phyloP scores from a whole-genome alignment of 2,888 invertebrate genomes.

The Timema cristinae region DNA sequence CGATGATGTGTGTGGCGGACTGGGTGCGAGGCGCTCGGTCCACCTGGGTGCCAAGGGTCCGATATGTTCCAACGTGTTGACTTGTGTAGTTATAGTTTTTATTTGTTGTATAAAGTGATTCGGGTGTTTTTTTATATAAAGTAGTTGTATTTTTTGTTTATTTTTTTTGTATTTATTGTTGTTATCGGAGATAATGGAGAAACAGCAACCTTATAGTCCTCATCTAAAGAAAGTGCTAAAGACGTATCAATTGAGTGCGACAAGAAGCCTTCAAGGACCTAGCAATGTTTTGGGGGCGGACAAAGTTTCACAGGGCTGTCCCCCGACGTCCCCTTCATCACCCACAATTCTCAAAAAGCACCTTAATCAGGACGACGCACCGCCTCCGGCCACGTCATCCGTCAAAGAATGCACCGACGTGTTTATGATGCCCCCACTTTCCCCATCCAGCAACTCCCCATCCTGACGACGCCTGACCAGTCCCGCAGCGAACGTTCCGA shows the following conservation, averaged over 20 bases:
- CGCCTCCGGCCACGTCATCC: constrained; percentile 50
- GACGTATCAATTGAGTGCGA: constrained; percentile 90
- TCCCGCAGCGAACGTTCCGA: constrained; percentile 81
- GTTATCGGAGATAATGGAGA: constrained; percentile 30
- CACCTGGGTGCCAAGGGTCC: not conserved
- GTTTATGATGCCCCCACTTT: constrained; percentile 39
- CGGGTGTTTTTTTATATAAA: too few species aligned
- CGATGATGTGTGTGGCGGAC: constrained; percentile 19
- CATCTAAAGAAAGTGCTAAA: constrained; percentile 92
- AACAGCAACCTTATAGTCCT: constrained; percentile 54
- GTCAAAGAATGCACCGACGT: constrained; percentile 20
- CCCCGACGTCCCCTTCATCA: constrained; percentile 20
- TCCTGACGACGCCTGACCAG: constrained; percentile 77
- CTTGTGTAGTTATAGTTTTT: too few species aligned
- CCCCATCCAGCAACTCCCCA: constrained; percentile 54
- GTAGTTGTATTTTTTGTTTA: too few species aligned
- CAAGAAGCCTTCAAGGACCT: constrained; percentile 86
- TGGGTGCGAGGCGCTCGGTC: constrained; percentile 26
- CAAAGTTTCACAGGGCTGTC: constrained; percentile 35
- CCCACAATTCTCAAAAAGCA: not conserved
- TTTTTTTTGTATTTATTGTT: not conserved
- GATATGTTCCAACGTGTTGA: too few species aligned
- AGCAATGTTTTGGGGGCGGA: constrained; percentile 53
- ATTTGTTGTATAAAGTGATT: too few species aligned
- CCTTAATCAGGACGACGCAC: constrained; percentile 41